These are phyloP conservation scores for Oxyura jamaicensis DNA, from an alignment of 2,113 vertebrate genomes.

Conservation along the genomic window DNA sequence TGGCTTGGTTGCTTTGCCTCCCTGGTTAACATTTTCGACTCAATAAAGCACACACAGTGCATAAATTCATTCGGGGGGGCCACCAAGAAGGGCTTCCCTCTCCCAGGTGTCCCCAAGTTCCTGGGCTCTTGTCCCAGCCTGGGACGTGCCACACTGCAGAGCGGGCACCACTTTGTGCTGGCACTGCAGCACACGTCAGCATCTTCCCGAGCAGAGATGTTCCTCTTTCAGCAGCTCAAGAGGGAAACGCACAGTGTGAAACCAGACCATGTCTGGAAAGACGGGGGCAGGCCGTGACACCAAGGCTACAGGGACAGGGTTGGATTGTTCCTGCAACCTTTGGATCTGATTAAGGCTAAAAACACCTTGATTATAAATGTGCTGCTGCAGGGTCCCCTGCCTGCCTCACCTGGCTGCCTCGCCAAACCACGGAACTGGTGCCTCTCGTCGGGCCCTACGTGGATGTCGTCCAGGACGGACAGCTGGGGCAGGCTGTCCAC, in stretches of 20 bases:
- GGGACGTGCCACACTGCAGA: not conserved
- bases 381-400: not conserved
- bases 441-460: conserved; percentile 76
- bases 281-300: not conserved
- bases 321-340: not conserved
- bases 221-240: not conserved
- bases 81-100: not conserved
- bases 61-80: not conserved
- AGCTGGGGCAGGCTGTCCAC: conserved; percentile 83
- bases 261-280: not conserved
- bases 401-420: conserved; percentile 70
- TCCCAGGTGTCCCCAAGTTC: rapidly evolving
- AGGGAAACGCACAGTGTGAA: rapidly evolving
- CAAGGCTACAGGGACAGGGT: not conserved
- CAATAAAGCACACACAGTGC: not conserved
- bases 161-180: not conserved
- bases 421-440: conserved; percentile 75
- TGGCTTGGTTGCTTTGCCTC: not conserved
- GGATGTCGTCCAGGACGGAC: conserved; percentile 76
- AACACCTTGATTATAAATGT: rapidly evolving
- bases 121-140: rapidly evolving
- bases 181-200: not conserved
- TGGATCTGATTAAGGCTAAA: not conserved
- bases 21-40: not conserved
- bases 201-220: not conserved